These are phyloP conservation scores for Anseranas semipalmata DNA, from an alignment of 2,113 vertebrate genomes.

Conservation along the genomic window DNA sequence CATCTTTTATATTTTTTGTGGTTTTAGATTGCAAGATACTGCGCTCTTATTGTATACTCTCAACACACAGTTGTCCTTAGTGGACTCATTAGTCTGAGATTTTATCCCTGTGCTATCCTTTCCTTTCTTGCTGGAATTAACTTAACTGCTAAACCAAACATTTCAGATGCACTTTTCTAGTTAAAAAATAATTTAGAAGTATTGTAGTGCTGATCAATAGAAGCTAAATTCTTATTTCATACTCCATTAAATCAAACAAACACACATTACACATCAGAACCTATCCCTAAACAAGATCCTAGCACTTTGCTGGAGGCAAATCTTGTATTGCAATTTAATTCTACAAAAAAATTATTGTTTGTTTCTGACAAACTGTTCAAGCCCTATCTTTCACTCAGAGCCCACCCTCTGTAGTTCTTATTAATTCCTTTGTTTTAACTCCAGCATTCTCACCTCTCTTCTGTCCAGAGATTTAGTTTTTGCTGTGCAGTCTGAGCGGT, in stretches of 20 bases:
- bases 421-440: not conserved
- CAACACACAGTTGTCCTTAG: not conserved
- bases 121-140: not conserved
- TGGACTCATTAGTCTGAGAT: not conserved
- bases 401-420: not conserved
- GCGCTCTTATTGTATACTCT: not conserved
- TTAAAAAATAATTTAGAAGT: not conserved
- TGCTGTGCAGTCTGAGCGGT: constrained; percentile 82
- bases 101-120: not conserved
- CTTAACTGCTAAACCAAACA: not conserved
- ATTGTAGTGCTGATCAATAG: not conserved
- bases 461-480: constrained; percentile 92
- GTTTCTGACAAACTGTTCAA: not conserved
- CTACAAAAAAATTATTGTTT: not conserved
- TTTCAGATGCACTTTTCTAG: not conserved
- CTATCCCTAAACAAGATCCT: not conserved
- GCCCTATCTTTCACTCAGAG: not conserved
- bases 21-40: not conserved
- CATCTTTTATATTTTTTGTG: not conserved
- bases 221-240: not conserved
- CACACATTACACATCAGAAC: accelerated
- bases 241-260: not conserved
- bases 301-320: accelerated
- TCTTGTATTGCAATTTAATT: not conserved
- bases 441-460: constrained; percentile 86